Evolutionary conservation across 2,797 vertebrate genomes (phyloP).

Genomic region (Hyperoplus lanceolatus): DNA sequence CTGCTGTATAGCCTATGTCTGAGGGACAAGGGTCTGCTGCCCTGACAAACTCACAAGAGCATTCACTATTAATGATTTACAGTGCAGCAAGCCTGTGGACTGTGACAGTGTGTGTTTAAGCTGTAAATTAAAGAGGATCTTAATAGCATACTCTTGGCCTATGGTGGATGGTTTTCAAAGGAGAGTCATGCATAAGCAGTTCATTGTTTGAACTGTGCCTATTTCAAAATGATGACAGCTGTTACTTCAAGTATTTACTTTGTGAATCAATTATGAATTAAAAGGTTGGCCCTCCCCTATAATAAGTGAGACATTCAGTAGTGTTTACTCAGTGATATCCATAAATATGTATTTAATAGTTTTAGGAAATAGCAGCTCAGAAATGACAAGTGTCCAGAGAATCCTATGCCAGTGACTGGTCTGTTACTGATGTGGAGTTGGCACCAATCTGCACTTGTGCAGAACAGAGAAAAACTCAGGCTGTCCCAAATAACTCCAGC

Average conservation of each 20-base stretch:
- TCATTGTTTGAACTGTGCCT: not conserved
- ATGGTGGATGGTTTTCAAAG: not conserved
- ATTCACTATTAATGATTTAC: slow-evolving; percentile 70
- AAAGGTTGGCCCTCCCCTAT: not conserved
- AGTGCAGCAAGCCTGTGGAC: not conserved
- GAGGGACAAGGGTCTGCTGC: slow-evolving; percentile 69
- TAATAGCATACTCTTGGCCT: not conserved
- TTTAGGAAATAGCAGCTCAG: not conserved
- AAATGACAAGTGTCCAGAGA: not conserved
- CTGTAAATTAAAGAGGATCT: slow-evolving; percentile 13
- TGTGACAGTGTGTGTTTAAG: slow-evolving; percentile 11
- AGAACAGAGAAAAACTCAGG: not conserved
- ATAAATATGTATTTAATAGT: not conserved
- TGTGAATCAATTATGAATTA: not conserved
- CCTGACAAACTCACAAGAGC: slow-evolving; percentile 67
- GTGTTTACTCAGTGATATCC: not conserved
- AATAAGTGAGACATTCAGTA: not conserved
- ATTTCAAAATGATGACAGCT: not conserved
- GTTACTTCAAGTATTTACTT: not conserved
- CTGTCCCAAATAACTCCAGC: not conserved
- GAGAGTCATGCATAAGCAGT: not conserved
- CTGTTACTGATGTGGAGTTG: not conserved
- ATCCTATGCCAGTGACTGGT: slow-evolving; percentile 22
- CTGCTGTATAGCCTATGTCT: slow-evolving; percentile 42
- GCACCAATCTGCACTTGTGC: not conserved